Evolutionary conservation across 1,140 invertebrate genomes (phyloP).

Genomic region (Drosophila varians): DNA sequence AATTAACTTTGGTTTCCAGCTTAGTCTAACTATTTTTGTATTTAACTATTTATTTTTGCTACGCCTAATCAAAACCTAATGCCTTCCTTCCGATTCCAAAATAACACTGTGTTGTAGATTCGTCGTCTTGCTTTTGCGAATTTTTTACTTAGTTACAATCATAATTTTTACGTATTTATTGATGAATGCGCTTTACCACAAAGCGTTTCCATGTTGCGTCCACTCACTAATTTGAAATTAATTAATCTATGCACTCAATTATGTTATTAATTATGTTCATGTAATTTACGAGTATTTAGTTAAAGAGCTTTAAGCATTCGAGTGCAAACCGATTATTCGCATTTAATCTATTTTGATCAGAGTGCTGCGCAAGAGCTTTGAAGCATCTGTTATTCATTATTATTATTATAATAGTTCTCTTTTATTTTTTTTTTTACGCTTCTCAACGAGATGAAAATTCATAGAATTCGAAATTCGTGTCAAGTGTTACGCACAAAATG

Average conservation of each 20-base stretch:
- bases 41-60: slow-evolving; percentile 58
- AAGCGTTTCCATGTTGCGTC: slow-evolving; percentile 68
- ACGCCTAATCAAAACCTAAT: slow-evolving; percentile 17
- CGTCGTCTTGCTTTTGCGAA: slow-evolving; percentile 23
- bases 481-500: slow-evolving; percentile 61
- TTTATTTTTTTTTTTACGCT: slow-evolving; percentile 25
- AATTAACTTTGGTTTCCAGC: slow-evolving; percentile 64
- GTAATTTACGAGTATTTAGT: slow-evolving; percentile 20
- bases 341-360: slow-evolving; percentile 1
- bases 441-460: slow-evolving; percentile 46
- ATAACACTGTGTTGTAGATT: slow-evolving; percentile 32
- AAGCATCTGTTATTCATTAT: slow-evolving; percentile 26
- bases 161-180: slow-evolving; percentile 49
- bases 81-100: slow-evolving; percentile 43
- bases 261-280: slow-evolving; percentile 44
- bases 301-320: slow-evolving; percentile 29
- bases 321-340: slow-evolving; percentile 24
- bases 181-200: slow-evolving; percentile 15
- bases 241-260: slow-evolving; percentile 37
- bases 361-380: slow-evolving; percentile 5
- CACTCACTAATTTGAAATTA: slow-evolving; percentile 52
- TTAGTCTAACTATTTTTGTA: slow-evolving; percentile 64
- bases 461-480: slow-evolving; percentile 46
- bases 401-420: not conserved
- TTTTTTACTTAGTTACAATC: slow-evolving; percentile 36